Percentiles rank a stretch among this genome's conserved stretches.
These are phyloP conservation scores for Cyprinodon brontotheroides DNA, from an alignment of 2,113 vertebrate species.

Conservation along the genomic window DNA sequence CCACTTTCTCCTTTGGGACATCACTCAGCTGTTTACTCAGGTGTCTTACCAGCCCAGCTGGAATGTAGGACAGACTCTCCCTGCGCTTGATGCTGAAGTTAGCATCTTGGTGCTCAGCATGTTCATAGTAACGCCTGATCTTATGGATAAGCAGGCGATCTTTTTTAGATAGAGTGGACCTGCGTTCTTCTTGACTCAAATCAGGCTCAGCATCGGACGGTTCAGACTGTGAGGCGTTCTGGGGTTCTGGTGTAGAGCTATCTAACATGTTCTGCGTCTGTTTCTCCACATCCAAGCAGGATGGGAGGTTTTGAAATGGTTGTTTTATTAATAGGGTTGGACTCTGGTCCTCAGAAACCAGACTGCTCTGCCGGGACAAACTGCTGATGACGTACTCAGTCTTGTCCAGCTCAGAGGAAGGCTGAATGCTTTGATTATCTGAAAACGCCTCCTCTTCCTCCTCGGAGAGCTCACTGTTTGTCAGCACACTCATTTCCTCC, in stretches of 20 bases:
- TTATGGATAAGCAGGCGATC: slow-evolving; percentile 89
- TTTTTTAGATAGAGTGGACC: slow-evolving; percentile 82
- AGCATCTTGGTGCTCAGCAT: slow-evolving; percentile 85
- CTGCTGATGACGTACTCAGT: slow-evolving; percentile 80
- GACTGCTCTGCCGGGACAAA: slow-evolving; percentile 84
- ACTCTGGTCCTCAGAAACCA: slow-evolving; percentile 82
- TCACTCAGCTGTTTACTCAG: slow-evolving; percentile 85
- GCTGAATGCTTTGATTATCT: slow-evolving; percentile 78
- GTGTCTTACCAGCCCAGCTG: slow-evolving; percentile 90
- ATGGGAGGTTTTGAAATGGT: slow-evolving; percentile 78
- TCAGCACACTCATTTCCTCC: slow-evolving; percentile 82
- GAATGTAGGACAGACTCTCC: slow-evolving; percentile 95
- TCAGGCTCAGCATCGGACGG: slow-evolving; percentile 26
- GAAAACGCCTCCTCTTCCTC: slow-evolving; percentile 70
- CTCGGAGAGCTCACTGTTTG: slow-evolving; percentile 84
- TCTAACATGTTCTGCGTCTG: slow-evolving; percentile 33
- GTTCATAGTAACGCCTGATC: slow-evolving; percentile 90
- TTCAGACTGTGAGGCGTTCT: slow-evolving; percentile 4
- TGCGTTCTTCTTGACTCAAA: slow-evolving; percentile 62
- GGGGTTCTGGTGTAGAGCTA: slow-evolving; percentile 37
- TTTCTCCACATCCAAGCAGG: slow-evolving; percentile 80
- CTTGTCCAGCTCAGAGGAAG: slow-evolving; percentile 86
- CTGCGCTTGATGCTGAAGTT: slow-evolving; percentile 87
- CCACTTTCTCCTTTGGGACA: slow-evolving; percentile 69
- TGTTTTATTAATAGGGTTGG: slow-evolving; percentile 74